phyloP scores from a whole-genome alignment of 2,797 vertebrate species.

The Aselliscus stoliczkanus region DNA sequence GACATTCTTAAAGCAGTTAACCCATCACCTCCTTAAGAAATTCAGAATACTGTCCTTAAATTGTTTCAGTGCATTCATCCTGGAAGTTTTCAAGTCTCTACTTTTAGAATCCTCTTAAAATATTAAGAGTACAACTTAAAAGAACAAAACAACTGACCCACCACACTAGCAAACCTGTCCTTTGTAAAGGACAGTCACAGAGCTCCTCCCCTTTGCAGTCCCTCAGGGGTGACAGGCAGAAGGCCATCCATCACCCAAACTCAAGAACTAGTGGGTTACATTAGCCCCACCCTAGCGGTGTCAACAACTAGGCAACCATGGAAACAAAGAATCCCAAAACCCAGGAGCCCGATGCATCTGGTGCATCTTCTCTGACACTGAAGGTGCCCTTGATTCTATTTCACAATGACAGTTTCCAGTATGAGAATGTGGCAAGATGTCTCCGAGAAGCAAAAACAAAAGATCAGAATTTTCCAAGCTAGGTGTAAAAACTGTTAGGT shows the following conservation, averaged over 20 bases:
- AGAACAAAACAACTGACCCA: background rate
- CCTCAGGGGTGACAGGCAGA: background rate
- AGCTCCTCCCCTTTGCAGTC: background rate
- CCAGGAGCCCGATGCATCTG: background rate
- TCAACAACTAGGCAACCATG: background rate
- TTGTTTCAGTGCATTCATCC: background rate
- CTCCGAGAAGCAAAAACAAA: background rate
- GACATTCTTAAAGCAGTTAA: conserved; percentile 26
- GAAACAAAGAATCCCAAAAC: background rate
- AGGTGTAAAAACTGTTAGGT: background rate
- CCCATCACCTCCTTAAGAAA: background rate
- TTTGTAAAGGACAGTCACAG: background rate
- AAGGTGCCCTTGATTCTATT: background rate
- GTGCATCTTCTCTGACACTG: background rate
- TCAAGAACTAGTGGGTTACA: background rate
- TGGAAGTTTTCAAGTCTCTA: background rate
- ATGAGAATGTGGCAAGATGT: background rate
- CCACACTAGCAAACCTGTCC: background rate
- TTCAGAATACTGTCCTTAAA: background rate
- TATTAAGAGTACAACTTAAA: background rate
- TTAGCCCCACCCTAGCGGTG: background rate
- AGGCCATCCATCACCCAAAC: background rate
- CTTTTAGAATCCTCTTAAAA: conserved; percentile 5
- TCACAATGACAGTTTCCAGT: background rate
- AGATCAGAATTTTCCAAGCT: background rate